Evolutionary conservation across 2,797 vertebrate genomes (phyloP).

Genomic region (Ptychobarbus kaznakovi): DNA sequence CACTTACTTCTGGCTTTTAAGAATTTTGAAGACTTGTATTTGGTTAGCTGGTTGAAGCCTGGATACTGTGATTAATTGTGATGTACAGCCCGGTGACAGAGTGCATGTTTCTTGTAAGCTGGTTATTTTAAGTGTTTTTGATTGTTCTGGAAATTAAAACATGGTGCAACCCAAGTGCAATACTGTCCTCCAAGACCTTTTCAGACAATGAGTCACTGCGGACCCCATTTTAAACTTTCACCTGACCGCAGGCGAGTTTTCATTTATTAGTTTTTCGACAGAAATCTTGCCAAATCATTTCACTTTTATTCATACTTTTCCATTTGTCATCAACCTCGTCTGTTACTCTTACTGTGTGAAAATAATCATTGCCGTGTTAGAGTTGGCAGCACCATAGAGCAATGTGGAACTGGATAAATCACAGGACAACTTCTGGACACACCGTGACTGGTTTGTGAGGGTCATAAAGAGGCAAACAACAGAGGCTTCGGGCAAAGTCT

Average conservation of each 20-base stretch:
- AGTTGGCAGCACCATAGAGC: constrained; percentile 45
- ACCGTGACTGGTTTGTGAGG: constrained; percentile 28
- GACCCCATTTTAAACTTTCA: constrained; percentile 43
- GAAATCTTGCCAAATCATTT: constrained; percentile 32
- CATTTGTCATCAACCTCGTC: constrained; percentile 20
- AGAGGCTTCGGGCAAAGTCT: constrained; percentile 28
- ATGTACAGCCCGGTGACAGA: constrained; percentile 38
- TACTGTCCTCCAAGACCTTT: constrained; percentile 61
- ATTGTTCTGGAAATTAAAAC: constrained; percentile 61
- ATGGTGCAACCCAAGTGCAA: constrained; percentile 62
- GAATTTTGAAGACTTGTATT: not conserved
- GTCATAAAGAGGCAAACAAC: constrained; percentile 43
- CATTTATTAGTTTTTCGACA: constrained; percentile 51
- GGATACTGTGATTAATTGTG: constrained; percentile 19
- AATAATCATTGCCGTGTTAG: constrained; percentile 44
- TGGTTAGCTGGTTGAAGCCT: not conserved
- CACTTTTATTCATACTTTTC: constrained; percentile 36
- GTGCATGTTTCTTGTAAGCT: constrained; percentile 57
- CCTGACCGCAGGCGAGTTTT: constrained; percentile 29
- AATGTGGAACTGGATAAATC: constrained; percentile 31
- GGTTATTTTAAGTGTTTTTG: constrained; percentile 15
- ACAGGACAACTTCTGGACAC: constrained; percentile 33
- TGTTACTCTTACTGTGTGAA: constrained; percentile 28
- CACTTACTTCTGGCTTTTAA: not conserved
- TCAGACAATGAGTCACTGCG: constrained; percentile 69